Percentiles rank a stretch among this genome's conserved stretches.
These are phyloP conservation scores for Capitulum mitella DNA, from an alignment of 2,888 invertebrate genomes.

Conservation along the genomic window DNA sequence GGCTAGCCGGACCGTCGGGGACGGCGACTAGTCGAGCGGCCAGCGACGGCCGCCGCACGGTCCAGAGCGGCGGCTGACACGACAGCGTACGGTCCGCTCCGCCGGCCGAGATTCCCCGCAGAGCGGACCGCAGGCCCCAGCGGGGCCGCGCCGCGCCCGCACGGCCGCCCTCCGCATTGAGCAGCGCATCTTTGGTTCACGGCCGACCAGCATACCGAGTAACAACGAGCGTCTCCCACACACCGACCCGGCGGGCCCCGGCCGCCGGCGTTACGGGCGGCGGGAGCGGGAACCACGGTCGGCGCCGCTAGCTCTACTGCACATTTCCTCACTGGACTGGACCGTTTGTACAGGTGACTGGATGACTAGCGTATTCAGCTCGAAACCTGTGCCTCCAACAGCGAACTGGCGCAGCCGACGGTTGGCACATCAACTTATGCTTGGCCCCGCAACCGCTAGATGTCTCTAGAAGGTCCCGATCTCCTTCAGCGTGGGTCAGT, in stretches of 20 bases:
- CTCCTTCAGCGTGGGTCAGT: conserved; percentile 20
- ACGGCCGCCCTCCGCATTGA: background rate
- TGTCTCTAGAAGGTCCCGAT: conserved; percentile 14
- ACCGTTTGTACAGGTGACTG: conserved; percentile 16
- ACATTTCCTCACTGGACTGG: background rate
- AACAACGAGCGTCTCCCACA: background rate
- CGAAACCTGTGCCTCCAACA: background rate
- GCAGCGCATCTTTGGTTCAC: conserved; percentile 20
- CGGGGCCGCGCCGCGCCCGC: background rate
- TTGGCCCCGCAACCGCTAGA: conserved; percentile 20
- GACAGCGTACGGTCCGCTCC: background rate
- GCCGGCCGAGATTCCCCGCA: background rate
- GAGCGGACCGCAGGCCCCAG: background rate
- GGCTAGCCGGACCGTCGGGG: too few species aligned
- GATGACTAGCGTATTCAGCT: conserved; percentile 18
- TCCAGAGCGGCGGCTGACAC: too few species aligned
- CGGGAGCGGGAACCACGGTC: too few species aligned
- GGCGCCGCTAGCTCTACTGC: background rate
- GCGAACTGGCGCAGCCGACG: background rate
- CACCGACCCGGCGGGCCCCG: background rate
- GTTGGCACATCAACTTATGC: conserved; percentile 11
- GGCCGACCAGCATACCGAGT: background rate
- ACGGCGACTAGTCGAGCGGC: too few species aligned
- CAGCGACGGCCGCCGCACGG: too few species aligned
- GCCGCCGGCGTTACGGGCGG: background rate